A percentile compares a stretch with the other conserved stretches of the same genome.
These are phyloP conservation scores for Drosophila biarmipes DNA, from an alignment of 1,140 invertebrate genomes.

Conservation along the genomic window DNA sequence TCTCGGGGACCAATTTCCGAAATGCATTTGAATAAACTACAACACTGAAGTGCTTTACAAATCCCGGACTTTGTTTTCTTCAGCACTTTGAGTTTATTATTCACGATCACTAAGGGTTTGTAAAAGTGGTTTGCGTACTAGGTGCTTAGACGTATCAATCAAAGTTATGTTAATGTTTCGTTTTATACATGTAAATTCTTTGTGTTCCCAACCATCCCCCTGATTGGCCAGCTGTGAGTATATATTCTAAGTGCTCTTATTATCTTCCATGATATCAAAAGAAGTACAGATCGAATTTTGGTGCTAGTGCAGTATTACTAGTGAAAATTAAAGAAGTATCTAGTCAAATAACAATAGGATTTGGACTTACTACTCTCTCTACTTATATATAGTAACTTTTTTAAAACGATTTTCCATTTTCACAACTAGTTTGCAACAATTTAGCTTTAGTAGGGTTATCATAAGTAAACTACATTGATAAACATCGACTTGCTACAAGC, in stretches of 20 bases:
- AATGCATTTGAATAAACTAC: constrained; percentile 76
- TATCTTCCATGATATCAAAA: no score
- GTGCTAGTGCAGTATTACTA: no score
- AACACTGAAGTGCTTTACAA: constrained; percentile 49
- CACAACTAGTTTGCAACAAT: no score
- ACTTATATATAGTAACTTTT: no score
- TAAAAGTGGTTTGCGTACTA: background rate
- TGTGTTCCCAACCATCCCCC: background rate
- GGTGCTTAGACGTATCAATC: constrained; percentile 3
- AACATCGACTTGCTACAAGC: no score
- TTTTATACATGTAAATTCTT: background rate
- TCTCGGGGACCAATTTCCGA: constrained; percentile 30
- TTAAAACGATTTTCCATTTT: no score
- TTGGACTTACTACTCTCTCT: no score
- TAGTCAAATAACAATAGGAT: no score
- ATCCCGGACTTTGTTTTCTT: background rate
- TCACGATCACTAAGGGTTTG: no score
- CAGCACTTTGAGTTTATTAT: background rate
- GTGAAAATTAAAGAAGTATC: no score
- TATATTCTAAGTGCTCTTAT: background rate
- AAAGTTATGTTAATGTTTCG: background rate
- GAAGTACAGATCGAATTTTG: no score
- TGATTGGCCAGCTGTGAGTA: background rate
- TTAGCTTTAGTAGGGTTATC: background rate
- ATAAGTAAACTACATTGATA: background rate